Base-by-base conservation (phyloP, 2,888 invertebrate genomes). In the Poecilus cupreus region DNA sequence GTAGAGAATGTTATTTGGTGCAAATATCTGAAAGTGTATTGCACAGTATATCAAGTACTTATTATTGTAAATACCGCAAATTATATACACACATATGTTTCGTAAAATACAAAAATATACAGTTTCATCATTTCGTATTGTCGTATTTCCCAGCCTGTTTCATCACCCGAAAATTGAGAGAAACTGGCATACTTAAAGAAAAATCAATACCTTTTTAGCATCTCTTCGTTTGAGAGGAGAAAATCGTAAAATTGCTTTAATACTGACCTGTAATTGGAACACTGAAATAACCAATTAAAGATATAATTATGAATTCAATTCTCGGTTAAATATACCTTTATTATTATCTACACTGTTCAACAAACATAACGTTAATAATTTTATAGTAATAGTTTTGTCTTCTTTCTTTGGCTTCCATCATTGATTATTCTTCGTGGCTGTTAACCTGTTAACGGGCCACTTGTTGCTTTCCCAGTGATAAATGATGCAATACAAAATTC, bases 401-500 rank as follows among this genome's bases (percentile, higher is more conserved):
- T n/a, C n/a, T n/a, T n/a, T 54, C 22, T 54, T 49, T 3, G 49
- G 18, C 16, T 10, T 16, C 13, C 60, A 13, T 60, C 26, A 60
- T 60, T 37, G 64, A 68, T 68, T 68, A 37, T 37, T 68, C n/a
- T n/a, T n/a, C n/a, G n/a, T 20, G 37, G 51, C 18, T 37, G 20
- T 37, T 68, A 68, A 68, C 64, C 64, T 68, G 64, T 68, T 68
- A 68, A 68, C 64, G 37, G 13, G 18, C 64, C 18, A 68, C 64
- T 37, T 68, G 64, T 68, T 68, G 64, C 8, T 68, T 68, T 18
- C 32, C 20, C 16, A 8, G 64, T 68, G 37, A 68, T 68, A 68
- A 68, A 68, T 68, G 64, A 68, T 68, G 64, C 64, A 68, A 68
- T 68, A 68, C 64, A 10, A 37, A 68, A 68, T 37, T 68, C 37